These are phyloP conservation scores for Penaeus indicus DNA, from an alignment of 1,140 invertebrate genomes.

Conservation along the genomic window DNA sequence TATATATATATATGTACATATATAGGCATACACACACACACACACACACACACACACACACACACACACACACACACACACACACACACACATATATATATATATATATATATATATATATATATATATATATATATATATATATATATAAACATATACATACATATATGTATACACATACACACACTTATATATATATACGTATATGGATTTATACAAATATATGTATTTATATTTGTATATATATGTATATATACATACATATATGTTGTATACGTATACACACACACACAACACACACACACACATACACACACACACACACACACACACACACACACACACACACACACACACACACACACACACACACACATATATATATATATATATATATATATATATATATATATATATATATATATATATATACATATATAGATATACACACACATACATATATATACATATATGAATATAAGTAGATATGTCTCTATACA, in stretches of 20 bases:
- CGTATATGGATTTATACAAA: conserved; percentile 22
- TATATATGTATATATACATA: conserved; percentile 18
- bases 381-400: conserved; percentile 7
- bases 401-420: conserved; percentile 11
- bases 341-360: background rate
- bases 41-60: background rate
- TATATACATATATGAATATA: conserved; percentile 1
- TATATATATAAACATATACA: conserved; percentile 11
- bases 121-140: conserved; percentile 14
- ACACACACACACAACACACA: too few species aligned
- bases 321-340: background rate
- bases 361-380: background rate
- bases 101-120: conserved; percentile 9
- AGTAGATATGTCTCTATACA: background rate
- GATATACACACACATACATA: background rate
- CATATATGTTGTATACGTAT: too few species aligned
- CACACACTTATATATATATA: conserved; percentile 1
- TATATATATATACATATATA: conserved; percentile 8
- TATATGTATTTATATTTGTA: conserved; percentile 31
- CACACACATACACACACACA: background rate
- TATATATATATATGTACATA: conserved; percentile 7
- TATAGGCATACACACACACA: background rate
- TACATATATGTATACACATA: background rate
- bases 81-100: background rate
- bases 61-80: background rate